phyloP scores from a whole-genome alignment of 2,797 vertebrate genomes.

The Gallirallus australis region DNA sequence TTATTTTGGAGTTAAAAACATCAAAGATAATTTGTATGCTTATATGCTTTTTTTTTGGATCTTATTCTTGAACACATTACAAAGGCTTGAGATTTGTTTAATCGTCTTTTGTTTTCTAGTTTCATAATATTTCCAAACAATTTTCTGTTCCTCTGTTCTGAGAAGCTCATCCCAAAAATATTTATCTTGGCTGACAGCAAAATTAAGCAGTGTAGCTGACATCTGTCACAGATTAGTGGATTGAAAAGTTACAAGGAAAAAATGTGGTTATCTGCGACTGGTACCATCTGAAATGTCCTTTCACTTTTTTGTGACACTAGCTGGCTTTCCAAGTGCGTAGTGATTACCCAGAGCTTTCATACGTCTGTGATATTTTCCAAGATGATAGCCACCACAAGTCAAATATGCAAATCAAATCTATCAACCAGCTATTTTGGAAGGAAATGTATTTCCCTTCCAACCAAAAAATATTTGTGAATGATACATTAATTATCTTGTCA shows the following conservation, averaged over 20 bases:
- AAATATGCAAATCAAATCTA: neutral
- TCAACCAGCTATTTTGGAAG: neutral
- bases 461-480: neutral
- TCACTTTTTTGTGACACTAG: neutral
- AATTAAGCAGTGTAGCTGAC: slow-evolving; percentile 22
- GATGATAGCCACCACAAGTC: neutral
- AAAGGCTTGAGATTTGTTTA: neutral
- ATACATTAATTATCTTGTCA: neutral
- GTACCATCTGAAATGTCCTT: neutral
- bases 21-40: neutral
- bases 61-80: slow-evolving; percentile 20
- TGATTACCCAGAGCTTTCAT: neutral
- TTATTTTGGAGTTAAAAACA: slow-evolving; percentile 7
- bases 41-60: neutral
- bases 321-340: neutral
- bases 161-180: slow-evolving; percentile 44
- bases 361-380: neutral
- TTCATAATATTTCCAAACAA: slow-evolving; percentile 59
- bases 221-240: slow-evolving; percentile 33
- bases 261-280: slow-evolving; percentile 10
- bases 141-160: slow-evolving; percentile 25
- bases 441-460: neutral
- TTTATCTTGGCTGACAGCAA: slow-evolving; percentile 39
- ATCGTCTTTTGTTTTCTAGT: slow-evolving; percentile 32
- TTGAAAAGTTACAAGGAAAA: slow-evolving; percentile 33